Evolutionary conservation across 2,797 vertebrate genomes (phyloP).

Genomic region (Enteromius unitaeniatus): DNA sequence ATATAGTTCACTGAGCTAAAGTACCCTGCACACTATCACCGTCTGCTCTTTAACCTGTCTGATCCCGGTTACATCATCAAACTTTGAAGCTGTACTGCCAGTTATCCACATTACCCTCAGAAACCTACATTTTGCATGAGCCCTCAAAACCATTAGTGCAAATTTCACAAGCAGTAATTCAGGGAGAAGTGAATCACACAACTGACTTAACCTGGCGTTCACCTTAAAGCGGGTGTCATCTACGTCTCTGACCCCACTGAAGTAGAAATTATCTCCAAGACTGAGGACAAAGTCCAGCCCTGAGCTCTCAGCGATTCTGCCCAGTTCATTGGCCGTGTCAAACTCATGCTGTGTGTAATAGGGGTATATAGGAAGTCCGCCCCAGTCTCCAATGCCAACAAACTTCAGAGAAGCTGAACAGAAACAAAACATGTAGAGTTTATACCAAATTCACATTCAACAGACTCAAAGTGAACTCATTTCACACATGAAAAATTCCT

Average conservation of each 20-base stretch:
- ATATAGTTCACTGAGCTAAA: slow-evolving; percentile 15
- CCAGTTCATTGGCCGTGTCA: slow-evolving; percentile 65
- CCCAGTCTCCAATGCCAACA: slow-evolving; percentile 74
- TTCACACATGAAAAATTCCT: background rate
- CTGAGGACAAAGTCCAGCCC: slow-evolving; percentile 75
- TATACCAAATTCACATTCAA: background rate
- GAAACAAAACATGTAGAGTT: background rate
- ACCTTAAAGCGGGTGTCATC: slow-evolving; percentile 76
- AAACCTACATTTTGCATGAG: background rate
- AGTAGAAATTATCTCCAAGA: slow-evolving; percentile 76
- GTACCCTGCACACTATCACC: background rate
- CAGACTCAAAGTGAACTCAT: background rate
- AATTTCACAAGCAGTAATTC: background rate
- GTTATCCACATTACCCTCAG: background rate
- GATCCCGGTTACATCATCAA: background rate
- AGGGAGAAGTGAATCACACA: background rate
- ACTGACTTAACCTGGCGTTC: slow-evolving; percentile 15
- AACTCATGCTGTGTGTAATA: slow-evolving; percentile 67
- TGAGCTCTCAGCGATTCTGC: slow-evolving; percentile 54
- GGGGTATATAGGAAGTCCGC: slow-evolving; percentile 68
- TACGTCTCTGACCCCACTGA: slow-evolving; percentile 64
- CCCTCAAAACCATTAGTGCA: background rate
- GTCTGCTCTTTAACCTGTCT: background rate
- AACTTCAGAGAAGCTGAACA: slow-evolving; percentile 63
- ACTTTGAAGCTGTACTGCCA: background rate